Evolutionary conservation across 2,888 invertebrate species (phyloP), one percentile per base, ranked within the genome.

Genomic region (Drosophila melanocephala): DNA sequence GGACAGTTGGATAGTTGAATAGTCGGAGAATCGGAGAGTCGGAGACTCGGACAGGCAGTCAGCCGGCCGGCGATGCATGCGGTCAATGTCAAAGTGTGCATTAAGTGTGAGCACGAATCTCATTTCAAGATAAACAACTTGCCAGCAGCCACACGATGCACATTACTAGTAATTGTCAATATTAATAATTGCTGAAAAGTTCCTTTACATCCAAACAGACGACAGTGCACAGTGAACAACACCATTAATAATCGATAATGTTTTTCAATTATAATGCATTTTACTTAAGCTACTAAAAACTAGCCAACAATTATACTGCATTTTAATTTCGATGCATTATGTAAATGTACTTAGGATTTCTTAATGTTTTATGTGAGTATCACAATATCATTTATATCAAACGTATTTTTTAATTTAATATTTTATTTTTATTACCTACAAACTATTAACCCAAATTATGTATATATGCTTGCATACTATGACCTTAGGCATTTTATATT

Each of bases 71-170:
- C 79, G 74, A 79, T 83, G 75, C 78, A 78, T 26, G 78, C 89
- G 84, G 84, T 84, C 84, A 84, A 84, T 84, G 84, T 84, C 84
- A 84, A 71, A 65, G 72, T 82, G 71, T 79, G 70, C 57, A 56
- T 55, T 47, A 60, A 65, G 71, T 82, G 75, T 78, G 77, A 80
- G 66, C 76, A 65, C 77, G 88, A 92, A 91, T 88, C 73, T 57
- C 83, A 88, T 87, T 91, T 92, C 91, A 92, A 92, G 92, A 91
- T 77, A 88, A 92, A 92, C 91, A 75, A 84, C 90, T 89, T 84
- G 83, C 61, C 72, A 77, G 67, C 42, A 42, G 47, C 79, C 83
- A 73, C 78, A 83, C 63, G 84, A 50, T 79, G 72, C 75, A 74
- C 74, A 88, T 81, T 86, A 81, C 79, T 75, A 69, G 78, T 77